Evolutionary conservation across 2,797 vertebrate genomes (phyloP), one percentile per base, ranked within the genome.

Genomic region (Phalanger gymnotis): DNA sequence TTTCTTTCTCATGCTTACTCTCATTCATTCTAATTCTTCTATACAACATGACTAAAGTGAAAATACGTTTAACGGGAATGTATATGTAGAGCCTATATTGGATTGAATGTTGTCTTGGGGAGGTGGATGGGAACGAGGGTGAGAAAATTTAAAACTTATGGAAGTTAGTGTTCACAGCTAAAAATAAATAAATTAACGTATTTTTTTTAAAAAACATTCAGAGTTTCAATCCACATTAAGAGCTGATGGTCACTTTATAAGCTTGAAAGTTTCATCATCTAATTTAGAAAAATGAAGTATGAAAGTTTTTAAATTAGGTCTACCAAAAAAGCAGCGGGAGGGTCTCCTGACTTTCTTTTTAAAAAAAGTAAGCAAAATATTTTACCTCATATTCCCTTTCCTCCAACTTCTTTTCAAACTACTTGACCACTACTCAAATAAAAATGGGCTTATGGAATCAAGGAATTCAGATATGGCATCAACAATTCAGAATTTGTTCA

Each of bases 371-470:
- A 81, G n/a, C n/a, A 81, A 40, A 81, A 61, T 95, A 61, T 66
- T 55, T 91, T 4, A 19, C 90, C 28, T 16, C 10, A 90, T 28
- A 25, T 81, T 92, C 52, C 94, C 57, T 58, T 90, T 3, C n/a
- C 93, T 40, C 11, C 73, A 96, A 95, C 53, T 90, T 94, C 91
- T 53, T 92, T 34, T 93, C 53, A n/a, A n/a, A n/a, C 95, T 27
- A 93, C 31, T 95, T 52, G 95, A 90, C 12, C 61, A 96, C 40
- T 56, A 94, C 28, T 93, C 34, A 91, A 95, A 92, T 94, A n/a
- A 81, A 57, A 81, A 47, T 81, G 66, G 66, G 19, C 16, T 81
- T 81, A 28, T 95, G 95, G 14, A 96, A 2, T 11, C 57, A 93
- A 95, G 31, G 47, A 97, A 93, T 2, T 87, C 58, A 95, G 92